Base-by-base conservation (phyloP, 35 echinoderm and acorn worm genomes). In the Apostichopus californicus region DNA sequence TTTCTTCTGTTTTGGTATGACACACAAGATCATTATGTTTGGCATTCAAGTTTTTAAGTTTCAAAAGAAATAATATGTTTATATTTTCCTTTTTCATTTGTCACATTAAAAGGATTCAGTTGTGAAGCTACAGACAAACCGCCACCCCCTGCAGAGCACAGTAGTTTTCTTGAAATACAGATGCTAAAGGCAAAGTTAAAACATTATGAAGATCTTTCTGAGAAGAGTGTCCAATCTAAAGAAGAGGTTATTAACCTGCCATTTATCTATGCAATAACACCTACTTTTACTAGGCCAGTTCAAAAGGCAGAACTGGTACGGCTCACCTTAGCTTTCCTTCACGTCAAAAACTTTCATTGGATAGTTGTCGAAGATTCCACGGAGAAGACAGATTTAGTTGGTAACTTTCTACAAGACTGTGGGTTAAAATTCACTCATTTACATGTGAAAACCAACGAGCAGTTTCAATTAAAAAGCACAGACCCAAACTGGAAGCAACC, bases 271-370 rank as follows among this genome's bases (percentile, higher is more conserved):
- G 97, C 95, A 15, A 80, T 98, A 58, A 99, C 97, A 3, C 95
- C 97, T 18, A 99, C 97, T 1, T 93, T 94, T 83, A 96, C 95
- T 12, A 96, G 97, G 68, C 95, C 93, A 1, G 97, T 99, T n/a
- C 97, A 99, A 61, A 99, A 99, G 91, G 97, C 97, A n/a, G 97
- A 96, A 55, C 92, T 99, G 17, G 89, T 91, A 5, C 86, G 97
- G 46, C 78, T 99, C 8, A 65, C 75, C 14, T 92, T 92, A 46
- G 92, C 97, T 20, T 96, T 99, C 77, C 90, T 95, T 34, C 87
- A 99, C 63, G 65, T 99, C 4, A 91, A 79, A 54, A 96, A 99
- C 70, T 94, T 99, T 78, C 95, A 95, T 73, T 96, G 97, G 95
- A 95, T 96, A 9, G 89, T 98, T n/a, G 95, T 96, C 17, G 97